phyloP scores from a whole-genome alignment of 2,888 invertebrate genomes.

The Thyatira batis region DNA sequence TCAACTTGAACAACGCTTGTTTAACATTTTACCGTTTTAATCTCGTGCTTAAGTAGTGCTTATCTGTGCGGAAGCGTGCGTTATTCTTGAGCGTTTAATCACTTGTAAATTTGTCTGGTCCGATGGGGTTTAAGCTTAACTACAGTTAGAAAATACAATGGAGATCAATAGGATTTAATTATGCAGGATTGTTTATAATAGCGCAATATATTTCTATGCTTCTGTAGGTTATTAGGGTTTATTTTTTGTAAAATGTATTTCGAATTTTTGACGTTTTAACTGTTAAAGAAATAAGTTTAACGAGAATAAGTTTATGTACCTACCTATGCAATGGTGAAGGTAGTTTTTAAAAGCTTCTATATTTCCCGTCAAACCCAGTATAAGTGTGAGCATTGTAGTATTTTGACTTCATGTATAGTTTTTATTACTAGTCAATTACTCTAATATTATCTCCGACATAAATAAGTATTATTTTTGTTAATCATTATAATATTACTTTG shows the following conservation, averaged over 20 bases:
- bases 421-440: no score
- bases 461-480: no score
- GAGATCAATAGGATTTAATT: background rate
- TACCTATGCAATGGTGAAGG: no score
- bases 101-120: slow-evolving; percentile 49
- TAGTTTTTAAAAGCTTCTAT: no score
- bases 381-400: no score
- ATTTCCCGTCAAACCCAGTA: no score
- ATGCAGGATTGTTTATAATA: background rate
- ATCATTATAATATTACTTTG: no score
- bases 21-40: slow-evolving; percentile 63
- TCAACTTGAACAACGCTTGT: slow-evolving; percentile 52
- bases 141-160: slow-evolving; percentile 1
- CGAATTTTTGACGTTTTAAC: no score
- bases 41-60: slow-evolving; percentile 54
- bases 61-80: slow-evolving; percentile 59
- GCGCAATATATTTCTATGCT: background rate
- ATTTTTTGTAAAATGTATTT: background rate
- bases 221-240: background rate
- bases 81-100: slow-evolving; percentile 53
- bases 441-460: no score
- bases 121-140: slow-evolving; percentile 12
- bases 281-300: no score
- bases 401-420: no score
- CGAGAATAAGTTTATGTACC: no score